A percentile compares a stretch with the other conserved stretches of the same genome.
Conservation (phyloP, 2,888 invertebrate species). For the Athetis lepigone region DNA sequence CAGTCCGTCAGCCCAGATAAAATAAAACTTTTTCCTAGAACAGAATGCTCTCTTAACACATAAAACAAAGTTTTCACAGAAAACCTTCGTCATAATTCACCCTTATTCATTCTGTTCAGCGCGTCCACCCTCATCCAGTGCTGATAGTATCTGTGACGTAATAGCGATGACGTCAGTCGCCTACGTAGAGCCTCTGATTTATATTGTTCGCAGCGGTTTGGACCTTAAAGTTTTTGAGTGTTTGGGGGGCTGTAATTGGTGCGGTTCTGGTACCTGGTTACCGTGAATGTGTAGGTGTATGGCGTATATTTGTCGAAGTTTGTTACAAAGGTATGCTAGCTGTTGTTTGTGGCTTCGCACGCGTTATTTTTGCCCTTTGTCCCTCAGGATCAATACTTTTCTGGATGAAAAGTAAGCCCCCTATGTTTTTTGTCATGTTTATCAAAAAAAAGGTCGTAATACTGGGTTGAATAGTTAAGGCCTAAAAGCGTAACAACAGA, state of each 20-base stretch:
- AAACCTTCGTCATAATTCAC: slow-evolving; percentile 29
- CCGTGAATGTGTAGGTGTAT: not conserved
- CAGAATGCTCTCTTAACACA: slow-evolving; percentile 16
- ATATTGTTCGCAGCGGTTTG: slow-evolving; percentile 27
- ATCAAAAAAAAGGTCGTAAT: no score
- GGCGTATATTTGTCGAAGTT: no score
- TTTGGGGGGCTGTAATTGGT: not conserved
- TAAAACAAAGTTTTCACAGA: slow-evolving; percentile 18
- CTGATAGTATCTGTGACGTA: slow-evolving; percentile 38
- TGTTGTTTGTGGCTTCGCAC: no score
- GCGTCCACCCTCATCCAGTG: slow-evolving; percentile 24
- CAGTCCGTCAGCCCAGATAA: slow-evolving; percentile 6
- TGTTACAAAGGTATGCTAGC: no score
- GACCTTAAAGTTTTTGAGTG: slow-evolving; percentile 23
- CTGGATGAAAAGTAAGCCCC: no score
- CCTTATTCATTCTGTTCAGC: slow-evolving; percentile 28
- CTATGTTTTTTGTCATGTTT: no score
- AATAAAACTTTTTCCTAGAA: slow-evolving; percentile 8
- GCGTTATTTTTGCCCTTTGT: no score
- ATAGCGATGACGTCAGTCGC: slow-evolving; percentile 27
- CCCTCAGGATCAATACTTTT: no score
- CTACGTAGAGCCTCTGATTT: slow-evolving; percentile 17
- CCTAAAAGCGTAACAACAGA: no score
- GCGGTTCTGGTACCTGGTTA: not conserved
- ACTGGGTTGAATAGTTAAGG: no score